Percentiles rank a stretch among this genome's conserved stretches.
Evolutionary conservation across 2,113 vertebrate genomes (phyloP).

Genomic region (Aegypius monachus): DNA sequence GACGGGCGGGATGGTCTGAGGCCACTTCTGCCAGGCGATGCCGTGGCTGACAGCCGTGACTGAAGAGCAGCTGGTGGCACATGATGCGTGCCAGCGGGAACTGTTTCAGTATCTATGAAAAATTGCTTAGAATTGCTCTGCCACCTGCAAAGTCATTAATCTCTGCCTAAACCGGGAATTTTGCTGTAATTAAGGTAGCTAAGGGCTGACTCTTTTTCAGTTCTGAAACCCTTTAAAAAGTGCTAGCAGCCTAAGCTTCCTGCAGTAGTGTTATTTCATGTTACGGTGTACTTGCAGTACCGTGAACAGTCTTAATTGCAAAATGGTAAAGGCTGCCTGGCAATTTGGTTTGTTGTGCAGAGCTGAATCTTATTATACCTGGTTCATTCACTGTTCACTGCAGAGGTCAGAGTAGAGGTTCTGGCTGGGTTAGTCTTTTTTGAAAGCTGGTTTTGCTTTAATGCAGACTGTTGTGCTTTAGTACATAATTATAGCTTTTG

Average conservation of each 20-base stretch:
- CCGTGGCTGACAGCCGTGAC: background rate
- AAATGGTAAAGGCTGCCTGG: background rate
- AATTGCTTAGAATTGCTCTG: background rate
- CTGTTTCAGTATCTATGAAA: background rate
- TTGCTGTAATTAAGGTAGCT: background rate
- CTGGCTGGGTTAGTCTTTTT: background rate
- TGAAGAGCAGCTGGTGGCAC: background rate
- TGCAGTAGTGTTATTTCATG: background rate
- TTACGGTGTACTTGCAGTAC: fast-evolving
- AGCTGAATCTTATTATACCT: no score
- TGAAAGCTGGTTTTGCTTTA: background rate
- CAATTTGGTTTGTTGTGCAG: no score
- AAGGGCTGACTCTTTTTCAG: background rate
- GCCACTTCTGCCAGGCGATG: background rate
- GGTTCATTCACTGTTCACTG: background rate
- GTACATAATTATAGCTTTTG: background rate
- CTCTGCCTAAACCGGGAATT: background rate
- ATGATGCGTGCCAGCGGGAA: background rate
- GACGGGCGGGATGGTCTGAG: fast-evolving
- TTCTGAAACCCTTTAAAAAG: background rate
- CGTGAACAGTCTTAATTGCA: background rate
- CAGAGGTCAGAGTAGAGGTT: background rate
- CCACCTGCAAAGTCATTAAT: slow-evolving; percentile 29
- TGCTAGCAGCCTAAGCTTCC: background rate
- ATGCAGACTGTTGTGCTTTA: background rate